phyloP scores from a whole-genome alignment of 2,888 invertebrate species.

The Tenthredo distinguenda region DNA sequence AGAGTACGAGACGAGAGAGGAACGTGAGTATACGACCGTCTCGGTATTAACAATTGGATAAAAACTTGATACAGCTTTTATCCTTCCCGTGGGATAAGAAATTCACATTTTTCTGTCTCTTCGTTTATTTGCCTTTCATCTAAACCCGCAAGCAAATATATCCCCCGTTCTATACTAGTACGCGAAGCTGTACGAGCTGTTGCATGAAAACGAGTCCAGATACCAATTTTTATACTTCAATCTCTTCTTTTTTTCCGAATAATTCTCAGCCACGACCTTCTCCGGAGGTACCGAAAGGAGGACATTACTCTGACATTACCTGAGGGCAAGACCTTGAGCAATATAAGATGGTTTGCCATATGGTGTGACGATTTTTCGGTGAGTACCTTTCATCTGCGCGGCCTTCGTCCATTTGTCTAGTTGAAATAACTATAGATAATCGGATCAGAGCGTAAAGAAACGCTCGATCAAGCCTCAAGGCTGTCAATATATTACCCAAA shows the following conservation, averaged over 20 bases:
- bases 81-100: background rate
- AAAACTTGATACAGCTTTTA: slow-evolving; percentile 8
- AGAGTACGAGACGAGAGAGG: slow-evolving; percentile 92
- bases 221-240: too few species aligned
- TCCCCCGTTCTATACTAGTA: too few species aligned
- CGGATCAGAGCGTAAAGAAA: background rate
- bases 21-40: slow-evolving; percentile 77
- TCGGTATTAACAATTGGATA: slow-evolving; percentile 28
- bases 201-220: too few species aligned
- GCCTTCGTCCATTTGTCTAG: background rate
- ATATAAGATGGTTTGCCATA: slow-evolving; percentile 93
- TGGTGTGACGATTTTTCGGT: slow-evolving; percentile 96
- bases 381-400: slow-evolving; percentile 65
- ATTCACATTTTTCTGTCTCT: background rate
- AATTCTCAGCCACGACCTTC: slow-evolving; percentile 82
- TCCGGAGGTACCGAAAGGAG: slow-evolving; percentile 90
- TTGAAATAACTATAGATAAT: background rate
- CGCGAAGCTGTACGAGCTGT: too few species aligned
- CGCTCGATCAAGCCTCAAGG: background rate
- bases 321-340: slow-evolving; percentile 90
- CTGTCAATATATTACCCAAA: background rate
- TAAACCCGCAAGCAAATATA: background rate
- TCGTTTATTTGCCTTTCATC: background rate
- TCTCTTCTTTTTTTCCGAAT: slow-evolving; percentile 44
- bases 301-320: slow-evolving; percentile 92